phyloP scores from a whole-genome alignment of 2,888 invertebrate species.

The Ectemnius lituratus region DNA sequence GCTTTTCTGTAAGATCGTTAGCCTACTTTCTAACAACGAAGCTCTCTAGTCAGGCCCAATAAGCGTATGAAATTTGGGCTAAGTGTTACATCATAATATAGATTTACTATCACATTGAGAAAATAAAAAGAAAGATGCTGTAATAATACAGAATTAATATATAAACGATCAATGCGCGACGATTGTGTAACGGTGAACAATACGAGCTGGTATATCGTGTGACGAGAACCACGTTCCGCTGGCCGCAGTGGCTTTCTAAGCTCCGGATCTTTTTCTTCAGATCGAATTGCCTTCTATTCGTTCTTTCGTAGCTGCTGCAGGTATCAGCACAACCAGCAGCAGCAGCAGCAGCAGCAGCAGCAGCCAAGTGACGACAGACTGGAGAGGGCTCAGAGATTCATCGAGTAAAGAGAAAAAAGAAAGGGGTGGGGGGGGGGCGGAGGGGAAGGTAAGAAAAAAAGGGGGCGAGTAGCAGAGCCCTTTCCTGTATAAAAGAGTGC shows the following conservation, averaged over 20 bases:
- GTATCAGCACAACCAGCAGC: too few relatives aligned
- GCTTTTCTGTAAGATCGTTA: too few relatives aligned
- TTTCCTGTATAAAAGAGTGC: neutral
- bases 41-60: too few relatives aligned
- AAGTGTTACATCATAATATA: too few relatives aligned
- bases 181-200: slow-evolving; percentile 50
- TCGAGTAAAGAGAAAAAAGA: slow-evolving; percentile 3
- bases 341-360: too few relatives aligned
- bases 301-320: slow-evolving; percentile 12
- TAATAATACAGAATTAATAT: too few relatives aligned
- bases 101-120: too few relatives aligned
- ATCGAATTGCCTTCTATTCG: slow-evolving; percentile 42
- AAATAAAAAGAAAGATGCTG: too few relatives aligned
- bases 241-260: slow-evolving; percentile 54
- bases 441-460: neutral
- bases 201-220: slow-evolving; percentile 49
- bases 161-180: slow-evolving; percentile 21
- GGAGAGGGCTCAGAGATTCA: slow-evolving; percentile 1
- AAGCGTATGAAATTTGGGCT: too few relatives aligned
- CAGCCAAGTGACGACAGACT: too few relatives aligned
- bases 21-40: too few relatives aligned
- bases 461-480: neutral
- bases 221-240: slow-evolving; percentile 36
- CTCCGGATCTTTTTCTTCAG: slow-evolving; percentile 44
- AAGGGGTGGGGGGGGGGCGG: neutral